Percentiles rank a stretch among this genome's conserved stretches.
These are phyloP conservation scores for Collichthys lucidus DNA, from an alignment of 2,113 vertebrate species.

Conservation along the genomic window DNA sequence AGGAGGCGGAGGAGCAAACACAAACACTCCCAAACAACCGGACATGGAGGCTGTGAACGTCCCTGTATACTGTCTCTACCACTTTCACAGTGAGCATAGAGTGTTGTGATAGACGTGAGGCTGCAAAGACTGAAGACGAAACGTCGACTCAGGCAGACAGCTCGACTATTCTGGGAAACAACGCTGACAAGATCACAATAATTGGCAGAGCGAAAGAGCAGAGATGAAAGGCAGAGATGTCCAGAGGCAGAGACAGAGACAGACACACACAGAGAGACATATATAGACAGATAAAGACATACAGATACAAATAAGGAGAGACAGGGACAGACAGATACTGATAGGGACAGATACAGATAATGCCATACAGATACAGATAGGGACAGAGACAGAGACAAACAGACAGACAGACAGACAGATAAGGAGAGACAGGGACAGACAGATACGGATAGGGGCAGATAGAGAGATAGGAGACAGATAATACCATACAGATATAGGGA, in stretches of 20 bases:
- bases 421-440: too few relatives aligned
- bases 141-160: slow-evolving; percentile 29
- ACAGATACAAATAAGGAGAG: too few relatives aligned
- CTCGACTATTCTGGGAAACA: slow-evolving; percentile 51
- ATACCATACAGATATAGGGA: too few relatives aligned
- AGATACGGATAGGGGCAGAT: too few relatives aligned
- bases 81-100: neutral
- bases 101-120: neutral
- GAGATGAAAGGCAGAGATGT: slow-evolving; percentile 9
- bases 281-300: neutral
- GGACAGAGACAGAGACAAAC: too few relatives aligned
- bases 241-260: neutral
- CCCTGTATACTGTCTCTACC: neutral
- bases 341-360: too few relatives aligned
- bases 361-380: too few relatives aligned
- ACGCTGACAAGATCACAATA: slow-evolving; percentile 56
- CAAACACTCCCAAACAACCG: neutral
- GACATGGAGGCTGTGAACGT: too few relatives aligned
- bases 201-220: slow-evolving; percentile 38
- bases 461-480: too few relatives aligned
- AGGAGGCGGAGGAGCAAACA: slow-evolving; percentile 2
- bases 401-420: too few relatives aligned
- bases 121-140: neutral
- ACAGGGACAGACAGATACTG: too few relatives aligned
- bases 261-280: neutral